Evolutionary conservation across 2,888 invertebrate species (phyloP), one percentile per base, ranked within the genome.

Genomic region (Trichogramma dendrolimi): DNA sequence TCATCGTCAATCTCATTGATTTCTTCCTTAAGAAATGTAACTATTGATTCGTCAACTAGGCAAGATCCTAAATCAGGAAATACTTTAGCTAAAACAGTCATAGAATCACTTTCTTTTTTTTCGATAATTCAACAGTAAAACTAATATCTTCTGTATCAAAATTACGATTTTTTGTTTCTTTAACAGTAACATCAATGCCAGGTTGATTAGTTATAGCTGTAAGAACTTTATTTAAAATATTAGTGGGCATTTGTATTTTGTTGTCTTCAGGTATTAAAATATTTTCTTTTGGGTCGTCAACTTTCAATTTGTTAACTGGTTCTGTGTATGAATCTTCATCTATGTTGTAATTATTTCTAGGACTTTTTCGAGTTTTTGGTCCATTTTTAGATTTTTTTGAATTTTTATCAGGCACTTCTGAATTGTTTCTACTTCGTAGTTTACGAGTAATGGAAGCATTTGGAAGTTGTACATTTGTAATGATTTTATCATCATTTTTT

Each of bases 51-150:
- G 11, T 78, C 79, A 1, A 79, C 78, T 41, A 77, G 67, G 62
- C 78, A 79, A 4, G 75, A 77, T 8, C 76, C 78, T 52, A 77
- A 77, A 66, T 79, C 78, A 4, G 79, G 79, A 63, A 79, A 79
- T 40, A 79, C 77, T 58, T 73, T 75, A 1, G 79, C 79, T 46
- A 75, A 69, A 7, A 75, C 77, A 0, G 73, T 76, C 14, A 70
- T 61, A 4, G 64, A 62, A 47, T 68, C 67, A n/a, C 64, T 63
- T 11, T 69, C 66, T 72, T 68, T 50, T 77, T 79, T 51, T 75
- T 76, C 27, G 75, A 71, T 4, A 79, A 63, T 63, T 79, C 79
- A 39, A 79, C 73, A 0, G 76, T 78, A 59, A 79, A 79, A 61
- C 78, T 79, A 43, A 78, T 78, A 60, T 79, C 79, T 53, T 78